These are phyloP conservation scores for Leptura quadrifasciata DNA, from an alignment of 2,888 invertebrate genomes.

Conservation along the genomic window DNA sequence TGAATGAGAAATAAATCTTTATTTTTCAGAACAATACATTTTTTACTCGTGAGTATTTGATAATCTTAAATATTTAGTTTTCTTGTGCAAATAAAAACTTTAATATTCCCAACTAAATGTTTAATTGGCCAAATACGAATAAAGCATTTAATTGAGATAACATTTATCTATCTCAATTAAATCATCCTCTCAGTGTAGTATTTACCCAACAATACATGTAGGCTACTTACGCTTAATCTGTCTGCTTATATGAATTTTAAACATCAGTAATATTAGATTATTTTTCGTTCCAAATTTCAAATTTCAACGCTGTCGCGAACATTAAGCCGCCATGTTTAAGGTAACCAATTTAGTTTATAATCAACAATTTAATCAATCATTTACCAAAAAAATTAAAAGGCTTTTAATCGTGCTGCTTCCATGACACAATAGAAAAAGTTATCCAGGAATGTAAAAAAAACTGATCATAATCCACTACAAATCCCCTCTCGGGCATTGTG, in stretches of 20 bases:
- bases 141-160: no score
- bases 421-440: slow-evolving; percentile 22
- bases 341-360: slow-evolving; percentile 17
- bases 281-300: neutral
- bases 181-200: no score
- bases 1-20: no score
- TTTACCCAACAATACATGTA: no score
- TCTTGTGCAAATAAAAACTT: no score
- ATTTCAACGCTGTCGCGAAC: neutral
- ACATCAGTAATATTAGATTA: neutral
- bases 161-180: no score
- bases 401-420: slow-evolving; percentile 24
- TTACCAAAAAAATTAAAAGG: slow-evolving; percentile 31
- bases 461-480: slow-evolving; percentile 31
- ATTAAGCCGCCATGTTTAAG: neutral
- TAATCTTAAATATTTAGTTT: no score
- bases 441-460: slow-evolving; percentile 24
- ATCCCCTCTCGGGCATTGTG: slow-evolving; percentile 12
- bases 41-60: no score
- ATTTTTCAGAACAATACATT: no score
- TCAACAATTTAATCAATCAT: slow-evolving; percentile 23
- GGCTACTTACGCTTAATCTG: neutral
- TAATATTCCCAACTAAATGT: no score
- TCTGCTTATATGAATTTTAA: neutral
- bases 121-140: no score